These are phyloP conservation scores for Melanotaenia nigrans DNA, from an alignment of 2,797 vertebrate genomes.

Conservation along the genomic window DNA sequence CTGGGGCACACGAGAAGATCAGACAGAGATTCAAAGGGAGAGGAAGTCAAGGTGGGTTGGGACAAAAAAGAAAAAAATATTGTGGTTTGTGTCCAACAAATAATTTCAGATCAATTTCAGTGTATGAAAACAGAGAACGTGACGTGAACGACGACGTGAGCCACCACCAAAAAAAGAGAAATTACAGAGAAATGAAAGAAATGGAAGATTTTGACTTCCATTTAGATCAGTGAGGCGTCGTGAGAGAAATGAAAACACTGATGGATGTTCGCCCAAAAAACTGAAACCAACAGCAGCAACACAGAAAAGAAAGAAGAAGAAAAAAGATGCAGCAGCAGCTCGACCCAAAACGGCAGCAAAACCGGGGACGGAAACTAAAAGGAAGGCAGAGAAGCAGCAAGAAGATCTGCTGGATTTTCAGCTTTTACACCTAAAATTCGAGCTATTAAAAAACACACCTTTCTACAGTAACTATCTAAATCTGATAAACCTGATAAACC, in stretches of 20 bases:
- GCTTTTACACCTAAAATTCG: no score
- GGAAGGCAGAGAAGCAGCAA: background rate
- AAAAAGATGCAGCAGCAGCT: background rate
- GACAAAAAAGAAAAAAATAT: slow-evolving; percentile 70
- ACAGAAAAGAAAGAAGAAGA: slow-evolving; percentile 9
- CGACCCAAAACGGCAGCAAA: slow-evolving; percentile 21
- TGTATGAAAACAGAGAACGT: slow-evolving; percentile 45
- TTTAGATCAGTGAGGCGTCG: slow-evolving; percentile 25
- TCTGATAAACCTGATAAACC: no score
- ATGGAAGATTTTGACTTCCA: slow-evolving; percentile 39
- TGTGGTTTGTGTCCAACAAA: slow-evolving; percentile 74
- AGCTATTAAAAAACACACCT: no score
- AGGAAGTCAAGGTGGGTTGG: slow-evolving; percentile 12
- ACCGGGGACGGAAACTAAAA: slow-evolving; percentile 2
- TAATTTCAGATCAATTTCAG: slow-evolving; percentile 71
- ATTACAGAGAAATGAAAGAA: slow-evolving; percentile 22
- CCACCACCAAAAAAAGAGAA: slow-evolving; percentile 35
- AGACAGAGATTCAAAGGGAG: slow-evolving; percentile 78
- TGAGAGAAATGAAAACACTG: slow-evolving; percentile 33
- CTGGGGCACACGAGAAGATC: slow-evolving; percentile 83
- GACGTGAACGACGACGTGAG: slow-evolving; percentile 41
- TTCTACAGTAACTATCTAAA: no score
- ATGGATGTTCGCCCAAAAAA: slow-evolving; percentile 20
- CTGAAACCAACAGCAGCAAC: slow-evolving; percentile 28
- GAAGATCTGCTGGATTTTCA: background rate